Evolutionary conservation across 2,888 invertebrate genomes (phyloP), one percentile per base, ranked within the genome.

Genomic region (Kryphioiulus occultus): DNA sequence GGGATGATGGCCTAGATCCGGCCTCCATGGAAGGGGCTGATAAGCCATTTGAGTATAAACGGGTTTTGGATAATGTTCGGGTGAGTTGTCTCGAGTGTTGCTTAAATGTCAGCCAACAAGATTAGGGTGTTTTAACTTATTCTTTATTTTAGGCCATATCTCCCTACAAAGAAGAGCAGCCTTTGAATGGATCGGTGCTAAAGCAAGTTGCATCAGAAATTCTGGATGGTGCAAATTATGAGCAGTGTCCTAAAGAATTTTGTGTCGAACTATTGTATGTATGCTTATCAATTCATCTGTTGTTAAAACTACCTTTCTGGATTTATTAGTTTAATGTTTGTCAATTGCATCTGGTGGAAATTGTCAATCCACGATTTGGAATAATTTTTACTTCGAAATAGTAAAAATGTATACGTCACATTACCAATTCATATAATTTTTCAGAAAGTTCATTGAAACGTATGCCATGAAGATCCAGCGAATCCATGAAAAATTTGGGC

Each of bases 1-100:
- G 99, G 84, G 97, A 96, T 89, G 99, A 99, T 93, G 96, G 97
- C 0, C 94, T 99, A 44, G 99, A 99, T 94, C 98, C 98, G 39
- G 95, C 95, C 87, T 95, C 95, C 91, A 98, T 98, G 97, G 98
- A 98, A 94, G 97, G 96, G 90, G 95, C 95, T 91, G 97, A 97
- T 91, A 95, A 96, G 90, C 98, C 98, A 0, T 96, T 99, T 0
- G 96, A 98, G 93, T 95, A 98, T 91, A 93, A 94, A 53, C 93
- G 98, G 89, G 95, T 98, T 83, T 93, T 98, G 89, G 94, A 95
- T 85, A 96, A 98, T 91, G 94, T 96, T n/a, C 90, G 89, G 90
- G 92, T 92, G 89, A 89, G 90, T 88, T 30, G n/a, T n/a, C n/a
- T n/a, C n/a, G 15, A 30, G 15, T 15, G 26, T 3, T 26, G 15